Conservation (phyloP, 2,797 vertebrate genomes). For the Garrulus glandarius region DNA sequence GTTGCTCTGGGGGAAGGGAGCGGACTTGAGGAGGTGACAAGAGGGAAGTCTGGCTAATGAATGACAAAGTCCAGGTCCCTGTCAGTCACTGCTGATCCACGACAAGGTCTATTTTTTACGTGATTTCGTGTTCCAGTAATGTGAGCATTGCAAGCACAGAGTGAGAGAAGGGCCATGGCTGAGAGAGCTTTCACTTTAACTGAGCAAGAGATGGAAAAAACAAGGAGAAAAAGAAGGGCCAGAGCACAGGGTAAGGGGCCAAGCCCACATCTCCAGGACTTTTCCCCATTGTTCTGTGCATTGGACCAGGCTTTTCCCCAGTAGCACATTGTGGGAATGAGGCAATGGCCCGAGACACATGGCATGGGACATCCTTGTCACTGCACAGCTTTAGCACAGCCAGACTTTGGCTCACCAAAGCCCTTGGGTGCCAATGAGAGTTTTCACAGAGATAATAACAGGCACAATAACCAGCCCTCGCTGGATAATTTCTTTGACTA, state of each 20-base stretch:
- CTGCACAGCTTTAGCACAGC: background rate
- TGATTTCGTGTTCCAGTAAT: background rate
- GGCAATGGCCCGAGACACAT: rapidly evolving
- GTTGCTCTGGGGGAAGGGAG: background rate
- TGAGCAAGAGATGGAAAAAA: background rate
- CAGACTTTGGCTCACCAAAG: background rate
- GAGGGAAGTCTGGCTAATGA: background rate
- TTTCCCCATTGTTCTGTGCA: rapidly evolving
- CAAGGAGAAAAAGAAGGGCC: background rate
- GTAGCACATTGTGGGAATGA: rapidly evolving
- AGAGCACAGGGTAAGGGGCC: background rate
- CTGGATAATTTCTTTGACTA: background rate
- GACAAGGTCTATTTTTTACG: background rate
- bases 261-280: background rate
- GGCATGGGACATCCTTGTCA: background rate
- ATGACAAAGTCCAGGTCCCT: background rate
- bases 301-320: background rate
- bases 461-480: background rate
- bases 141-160: background rate
- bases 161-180: background rate
- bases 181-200: background rate
- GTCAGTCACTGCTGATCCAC: background rate
- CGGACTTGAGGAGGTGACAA: background rate
- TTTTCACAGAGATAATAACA: background rate
- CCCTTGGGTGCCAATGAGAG: background rate